Conservation (phyloP, 2,113 vertebrate species). For the Mixornis gularis region DNA sequence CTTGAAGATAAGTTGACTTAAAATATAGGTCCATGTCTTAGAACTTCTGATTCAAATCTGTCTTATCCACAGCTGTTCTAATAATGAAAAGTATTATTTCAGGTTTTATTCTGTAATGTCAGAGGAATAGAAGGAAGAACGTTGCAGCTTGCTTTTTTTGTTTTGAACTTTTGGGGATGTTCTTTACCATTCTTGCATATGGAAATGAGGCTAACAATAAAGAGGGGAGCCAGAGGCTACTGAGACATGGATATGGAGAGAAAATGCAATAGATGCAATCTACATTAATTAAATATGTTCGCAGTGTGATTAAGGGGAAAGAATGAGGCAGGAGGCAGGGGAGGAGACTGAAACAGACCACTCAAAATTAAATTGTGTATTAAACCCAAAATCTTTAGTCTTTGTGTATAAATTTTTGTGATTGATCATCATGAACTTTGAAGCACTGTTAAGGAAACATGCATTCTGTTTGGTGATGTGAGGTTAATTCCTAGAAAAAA, state of each 20-base stretch:
- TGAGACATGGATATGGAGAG: neutral
- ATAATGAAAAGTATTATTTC: neutral
- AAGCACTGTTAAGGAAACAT: neutral
- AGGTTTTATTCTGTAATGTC: neutral
- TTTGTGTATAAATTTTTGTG: neutral
- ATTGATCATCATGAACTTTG: neutral
- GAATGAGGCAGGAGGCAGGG: rapidly evolving
- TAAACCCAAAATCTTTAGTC: neutral
- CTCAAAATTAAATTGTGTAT: neutral
- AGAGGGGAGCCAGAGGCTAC: neutral
- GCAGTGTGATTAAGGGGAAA: neutral
- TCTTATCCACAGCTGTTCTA: neutral
- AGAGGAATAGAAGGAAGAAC: neutral
- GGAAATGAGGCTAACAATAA: neutral
- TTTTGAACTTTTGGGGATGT: neutral
- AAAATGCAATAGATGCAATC: neutral
- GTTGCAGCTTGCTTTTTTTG: neutral
- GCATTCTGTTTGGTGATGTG: neutral
- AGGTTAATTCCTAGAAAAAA: neutral
- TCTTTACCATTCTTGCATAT: neutral
- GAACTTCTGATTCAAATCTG: neutral
- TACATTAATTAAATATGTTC: neutral
- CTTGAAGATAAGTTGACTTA: neutral
- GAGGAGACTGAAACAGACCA: neutral
- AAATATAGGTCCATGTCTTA: neutral